Conservation (phyloP, 1,140 invertebrate genomes). For the Sesamia nonagrioides region DNA sequence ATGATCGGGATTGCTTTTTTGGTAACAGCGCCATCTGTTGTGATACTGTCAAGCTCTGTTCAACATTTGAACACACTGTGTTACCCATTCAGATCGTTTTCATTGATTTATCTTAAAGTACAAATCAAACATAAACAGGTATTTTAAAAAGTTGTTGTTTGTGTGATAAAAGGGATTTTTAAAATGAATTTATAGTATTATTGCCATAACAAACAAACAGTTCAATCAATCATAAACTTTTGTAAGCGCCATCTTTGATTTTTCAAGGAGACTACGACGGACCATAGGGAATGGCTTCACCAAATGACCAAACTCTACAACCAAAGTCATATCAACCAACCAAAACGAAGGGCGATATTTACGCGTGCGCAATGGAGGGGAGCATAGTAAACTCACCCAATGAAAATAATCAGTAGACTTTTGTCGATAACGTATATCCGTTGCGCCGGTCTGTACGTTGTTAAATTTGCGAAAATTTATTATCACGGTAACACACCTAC, state of each 20-base stretch:
- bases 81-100: background rate
- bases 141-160: no score
- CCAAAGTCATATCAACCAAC: conserved; percentile 54
- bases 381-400: conserved; percentile 69
- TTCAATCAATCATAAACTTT: background rate
- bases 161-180: no score
- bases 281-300: conserved; percentile 13
- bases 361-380: conserved; percentile 80
- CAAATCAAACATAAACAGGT: no score
- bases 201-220: background rate
- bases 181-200: no score
- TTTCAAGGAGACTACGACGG: conserved; percentile 47
- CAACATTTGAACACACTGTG: conserved; percentile 1
- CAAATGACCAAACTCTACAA: background rate
- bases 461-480: conserved; percentile 64
- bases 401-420: conserved; percentile 76
- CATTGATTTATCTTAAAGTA: background rate
- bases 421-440: conserved; percentile 60
- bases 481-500: conserved; percentile 72
- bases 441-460: conserved; percentile 49
- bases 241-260: conserved; percentile 63
- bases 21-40: conserved; percentile 58
- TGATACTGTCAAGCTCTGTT: background rate
- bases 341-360: conserved; percentile 62
- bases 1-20: conserved; percentile 67